A percentile compares a stretch with the other conserved stretches of the same genome.
phyloP scores from a whole-genome alignment of 64 coral and sea anemone species.

The Hydrozoanthus tunicans region DNA sequence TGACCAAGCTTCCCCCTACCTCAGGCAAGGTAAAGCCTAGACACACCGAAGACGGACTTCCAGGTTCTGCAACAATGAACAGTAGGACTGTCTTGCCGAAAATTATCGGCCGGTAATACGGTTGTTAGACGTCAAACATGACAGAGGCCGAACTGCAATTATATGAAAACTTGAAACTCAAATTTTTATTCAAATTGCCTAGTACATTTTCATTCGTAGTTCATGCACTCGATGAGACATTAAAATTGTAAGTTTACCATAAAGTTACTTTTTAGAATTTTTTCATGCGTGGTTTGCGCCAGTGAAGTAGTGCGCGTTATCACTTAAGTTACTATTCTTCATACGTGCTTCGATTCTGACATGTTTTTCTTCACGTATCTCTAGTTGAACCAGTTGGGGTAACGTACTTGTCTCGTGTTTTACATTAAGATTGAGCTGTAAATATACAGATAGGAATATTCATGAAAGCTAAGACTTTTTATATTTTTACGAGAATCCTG shows the following conservation, averaged over 20 bases:
- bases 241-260: background rate
- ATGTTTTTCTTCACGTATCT: background rate
- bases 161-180: background rate
- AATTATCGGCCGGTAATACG: slow-evolving; percentile 88
- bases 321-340: background rate
- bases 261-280: background rate
- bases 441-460: slow-evolving; percentile 40
- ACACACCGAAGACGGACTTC: slow-evolving; percentile 65
- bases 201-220: slow-evolving; percentile 34
- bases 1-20: slow-evolving; percentile 89
- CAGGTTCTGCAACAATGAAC: slow-evolving; percentile 74
- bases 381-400: background rate
- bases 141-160: slow-evolving; percentile 14
- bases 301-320: background rate
- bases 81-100: slow-evolving; percentile 98
- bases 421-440: slow-evolving; percentile 43
- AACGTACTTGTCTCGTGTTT: slow-evolving; percentile 23
- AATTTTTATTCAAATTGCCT: background rate
- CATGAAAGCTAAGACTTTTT: background rate
- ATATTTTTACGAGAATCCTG: slow-evolving; percentile 39
- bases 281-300: background rate
- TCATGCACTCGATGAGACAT: slow-evolving; percentile 11
- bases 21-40: slow-evolving; percentile 90
- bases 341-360: background rate
- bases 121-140: background rate